A percentile compares a stretch with the other conserved stretches of the same genome.
phyloP scores from a whole-genome alignment of 2,888 invertebrate species.

The Agonopterix alstromeriana region DNA sequence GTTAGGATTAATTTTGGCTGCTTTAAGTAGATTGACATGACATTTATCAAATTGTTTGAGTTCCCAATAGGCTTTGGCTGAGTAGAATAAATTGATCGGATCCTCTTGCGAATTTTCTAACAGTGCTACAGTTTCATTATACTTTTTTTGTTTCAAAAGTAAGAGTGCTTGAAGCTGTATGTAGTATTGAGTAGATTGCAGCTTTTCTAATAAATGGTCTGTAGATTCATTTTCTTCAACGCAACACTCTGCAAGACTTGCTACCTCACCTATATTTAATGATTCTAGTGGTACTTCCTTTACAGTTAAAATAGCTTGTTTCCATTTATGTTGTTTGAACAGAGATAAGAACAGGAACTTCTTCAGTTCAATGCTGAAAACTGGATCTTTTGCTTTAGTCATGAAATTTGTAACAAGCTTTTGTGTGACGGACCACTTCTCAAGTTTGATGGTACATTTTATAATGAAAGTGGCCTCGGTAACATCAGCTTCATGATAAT shows the following conservation, averaged over 20 bases:
- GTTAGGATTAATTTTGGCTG: constrained; percentile 84
- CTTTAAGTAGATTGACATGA: constrained; percentile 80
- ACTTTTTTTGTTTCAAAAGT: constrained; percentile 64
- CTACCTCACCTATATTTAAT: constrained; percentile 38
- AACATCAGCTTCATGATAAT: constrained; percentile 51
- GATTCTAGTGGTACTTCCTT: constrained; percentile 36
- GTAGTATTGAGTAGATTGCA: constrained; percentile 39
- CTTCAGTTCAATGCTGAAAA: constrained; percentile 35
- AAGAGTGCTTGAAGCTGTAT: constrained; percentile 67
- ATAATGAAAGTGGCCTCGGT: constrained; percentile 55
- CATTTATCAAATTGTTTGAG: constrained; percentile 77
- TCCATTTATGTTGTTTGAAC: constrained; percentile 67
- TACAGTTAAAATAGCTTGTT: constrained; percentile 56
- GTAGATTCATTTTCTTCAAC: constrained; percentile 46
- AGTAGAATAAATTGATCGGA: constrained; percentile 73
- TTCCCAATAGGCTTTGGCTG: constrained; percentile 79
- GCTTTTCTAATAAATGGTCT: constrained; percentile 36
- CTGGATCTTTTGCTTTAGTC: constrained; percentile 42
- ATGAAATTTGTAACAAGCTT: constrained; percentile 59
- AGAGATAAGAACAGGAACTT: constrained; percentile 49
- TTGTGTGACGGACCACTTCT: constrained; percentile 58
- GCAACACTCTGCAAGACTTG: constrained; percentile 48
- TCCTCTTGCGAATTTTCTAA: constrained; percentile 59
- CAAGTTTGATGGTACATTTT: constrained; percentile 53
- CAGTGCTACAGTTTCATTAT: constrained; percentile 72